Evolutionary conservation across 2,797 vertebrate genomes (phyloP).

Genomic region (Tenualosa thibaudeaui): DNA sequence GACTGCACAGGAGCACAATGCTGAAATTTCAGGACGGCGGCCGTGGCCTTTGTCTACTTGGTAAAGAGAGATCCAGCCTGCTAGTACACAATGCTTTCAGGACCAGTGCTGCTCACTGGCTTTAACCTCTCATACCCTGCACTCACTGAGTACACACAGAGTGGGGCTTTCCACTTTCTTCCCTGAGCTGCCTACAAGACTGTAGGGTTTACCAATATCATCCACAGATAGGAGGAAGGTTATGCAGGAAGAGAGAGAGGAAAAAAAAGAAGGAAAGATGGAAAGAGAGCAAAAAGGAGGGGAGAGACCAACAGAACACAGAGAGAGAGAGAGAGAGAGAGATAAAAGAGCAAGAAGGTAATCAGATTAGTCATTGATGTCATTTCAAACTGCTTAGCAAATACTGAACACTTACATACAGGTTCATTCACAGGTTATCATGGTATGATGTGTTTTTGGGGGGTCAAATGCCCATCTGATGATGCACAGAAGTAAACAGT

Average conservation of each 20-base stretch:
- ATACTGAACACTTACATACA: not conserved
- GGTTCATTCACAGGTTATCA: not conserved
- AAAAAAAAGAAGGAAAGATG: not conserved
- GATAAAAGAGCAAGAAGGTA: not conserved
- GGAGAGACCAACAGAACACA: not conserved
- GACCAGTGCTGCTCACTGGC: not conserved
- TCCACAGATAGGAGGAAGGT: not conserved
- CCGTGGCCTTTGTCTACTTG: not conserved
- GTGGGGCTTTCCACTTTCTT: slow-evolving; percentile 10
- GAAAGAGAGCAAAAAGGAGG: not conserved
- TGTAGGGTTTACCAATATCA: not conserved
- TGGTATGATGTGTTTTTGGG: not conserved
- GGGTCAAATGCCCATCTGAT: not conserved
- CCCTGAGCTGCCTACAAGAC: not conserved
- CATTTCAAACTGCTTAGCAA: not conserved
- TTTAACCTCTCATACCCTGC: not conserved
- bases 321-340: not conserved
- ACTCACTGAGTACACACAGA: not conserved
- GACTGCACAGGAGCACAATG: not conserved
- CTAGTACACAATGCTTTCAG: not conserved
- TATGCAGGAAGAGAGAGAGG: not conserved
- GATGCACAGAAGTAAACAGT: not conserved
- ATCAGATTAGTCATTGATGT: not conserved
- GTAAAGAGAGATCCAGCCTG: not conserved
- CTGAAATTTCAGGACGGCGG: slow-evolving; percentile 1